phyloP scores from a whole-genome alignment of 2,797 vertebrate species.

The Thalassophryne amazonica region DNA sequence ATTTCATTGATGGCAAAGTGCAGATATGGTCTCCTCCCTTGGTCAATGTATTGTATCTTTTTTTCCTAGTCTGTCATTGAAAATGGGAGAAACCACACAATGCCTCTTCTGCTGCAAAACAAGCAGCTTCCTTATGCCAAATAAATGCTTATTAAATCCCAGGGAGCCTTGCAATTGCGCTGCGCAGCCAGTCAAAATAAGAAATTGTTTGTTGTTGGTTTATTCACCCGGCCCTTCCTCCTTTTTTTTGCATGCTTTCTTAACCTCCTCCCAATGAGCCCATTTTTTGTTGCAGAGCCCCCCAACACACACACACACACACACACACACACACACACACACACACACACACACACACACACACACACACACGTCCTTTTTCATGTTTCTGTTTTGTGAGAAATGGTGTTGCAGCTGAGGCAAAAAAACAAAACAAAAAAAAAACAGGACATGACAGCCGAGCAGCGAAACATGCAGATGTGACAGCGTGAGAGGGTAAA shows the following conservation, averaged over 20 bases:
- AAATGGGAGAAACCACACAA: constrained; percentile 47
- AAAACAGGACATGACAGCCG: constrained; percentile 59
- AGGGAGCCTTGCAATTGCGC: constrained; percentile 59
- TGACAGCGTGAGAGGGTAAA: constrained; percentile 57
- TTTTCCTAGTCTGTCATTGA: constrained; percentile 44
- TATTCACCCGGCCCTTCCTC: constrained; percentile 65
- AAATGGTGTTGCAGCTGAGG: constrained; percentile 53
- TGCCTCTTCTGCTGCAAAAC: constrained; percentile 58
- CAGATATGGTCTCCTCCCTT: constrained; percentile 30
- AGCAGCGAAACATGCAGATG: constrained; percentile 57
- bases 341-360: too few species aligned
- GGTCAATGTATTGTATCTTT: constrained; percentile 32
- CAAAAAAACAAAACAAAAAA: constrained; percentile 58
- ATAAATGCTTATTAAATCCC: constrained; percentile 77
- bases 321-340: too few species aligned
- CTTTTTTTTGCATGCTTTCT: constrained; percentile 65
- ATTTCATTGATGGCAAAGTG: too few species aligned
- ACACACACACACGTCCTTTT: too few species aligned
- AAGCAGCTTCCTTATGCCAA: constrained; percentile 64
- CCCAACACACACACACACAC: too few species aligned
- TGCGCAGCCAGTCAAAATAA: constrained; percentile 72
- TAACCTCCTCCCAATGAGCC: constrained; percentile 61
- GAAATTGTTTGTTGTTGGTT: constrained; percentile 73
- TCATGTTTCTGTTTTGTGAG: constrained; percentile 49
- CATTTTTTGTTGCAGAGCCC: constrained; percentile 7